Evolutionary conservation across 2,888 invertebrate genomes (phyloP).

Genomic region (Falcaria lacertinaria): DNA sequence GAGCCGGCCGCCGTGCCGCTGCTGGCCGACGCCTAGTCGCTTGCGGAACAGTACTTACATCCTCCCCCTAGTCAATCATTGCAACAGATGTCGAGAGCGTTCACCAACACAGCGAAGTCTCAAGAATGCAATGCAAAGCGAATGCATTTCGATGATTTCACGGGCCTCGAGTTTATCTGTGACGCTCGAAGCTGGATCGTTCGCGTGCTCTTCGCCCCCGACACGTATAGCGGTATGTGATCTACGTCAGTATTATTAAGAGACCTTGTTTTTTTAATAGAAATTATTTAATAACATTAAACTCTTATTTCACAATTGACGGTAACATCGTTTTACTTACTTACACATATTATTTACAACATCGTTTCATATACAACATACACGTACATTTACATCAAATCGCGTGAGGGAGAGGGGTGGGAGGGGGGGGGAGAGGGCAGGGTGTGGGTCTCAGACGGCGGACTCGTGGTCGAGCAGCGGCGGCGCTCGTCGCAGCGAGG

Average conservation of each 20-base stretch:
- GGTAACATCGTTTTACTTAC: constrained; percentile 80
- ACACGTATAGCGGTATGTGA: constrained; percentile 49
- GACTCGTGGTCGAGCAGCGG: constrained; percentile 72
- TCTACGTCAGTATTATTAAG: constrained; percentile 77
- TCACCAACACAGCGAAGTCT: too few relatives aligned
- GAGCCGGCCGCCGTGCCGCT: constrained; percentile 62
- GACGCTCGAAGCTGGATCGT: too few relatives aligned
- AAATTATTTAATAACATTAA: constrained; percentile 80
- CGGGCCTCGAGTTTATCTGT: too few relatives aligned
- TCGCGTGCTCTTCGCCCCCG: constrained; percentile 4
- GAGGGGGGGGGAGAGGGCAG: constrained; percentile 8
- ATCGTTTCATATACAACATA: constrained; percentile 65
- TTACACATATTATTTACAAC: constrained; percentile 78
- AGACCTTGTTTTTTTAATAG: constrained; percentile 69
- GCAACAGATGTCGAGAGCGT: constrained; percentile 5
- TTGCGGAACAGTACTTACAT: constrained; percentile 13
- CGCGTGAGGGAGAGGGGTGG: constrained; percentile 11
- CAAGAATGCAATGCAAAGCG: not conserved
- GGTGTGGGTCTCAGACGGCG: constrained; percentile 51
- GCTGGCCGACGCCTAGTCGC: constrained; percentile 52
- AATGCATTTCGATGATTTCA: not conserved
- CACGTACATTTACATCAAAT: constrained; percentile 16
- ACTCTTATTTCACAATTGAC: constrained; percentile 79
- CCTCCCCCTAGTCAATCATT: constrained; percentile 40
- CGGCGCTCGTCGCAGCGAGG: constrained; percentile 64